Evolutionary conservation across 2,888 invertebrate species (phyloP).

Genomic region (Coelopa pilipes): DNA sequence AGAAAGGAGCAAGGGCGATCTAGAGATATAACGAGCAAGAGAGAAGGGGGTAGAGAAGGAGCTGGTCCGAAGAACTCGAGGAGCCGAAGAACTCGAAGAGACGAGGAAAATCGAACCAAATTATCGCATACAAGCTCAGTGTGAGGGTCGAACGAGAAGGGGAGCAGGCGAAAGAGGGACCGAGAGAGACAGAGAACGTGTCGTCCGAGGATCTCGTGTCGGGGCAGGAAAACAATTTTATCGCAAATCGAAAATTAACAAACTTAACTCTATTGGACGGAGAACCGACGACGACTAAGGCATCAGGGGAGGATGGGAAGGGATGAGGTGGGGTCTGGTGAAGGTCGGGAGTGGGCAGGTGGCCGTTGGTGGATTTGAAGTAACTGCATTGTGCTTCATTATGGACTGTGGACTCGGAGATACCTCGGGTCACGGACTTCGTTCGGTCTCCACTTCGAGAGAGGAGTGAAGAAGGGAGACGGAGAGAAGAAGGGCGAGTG

Average conservation of each 20-base stretch:
- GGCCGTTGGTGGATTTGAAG: background rate
- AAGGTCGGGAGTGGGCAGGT: background rate
- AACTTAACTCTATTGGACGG: slow-evolving; percentile 18
- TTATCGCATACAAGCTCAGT: slow-evolving; percentile 22
- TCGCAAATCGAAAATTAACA: slow-evolving; percentile 38
- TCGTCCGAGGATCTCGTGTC: slow-evolving; percentile 3
- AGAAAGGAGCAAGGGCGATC: too few relatives aligned
- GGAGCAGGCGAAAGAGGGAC: background rate
- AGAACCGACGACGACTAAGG: background rate
- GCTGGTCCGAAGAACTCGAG: too few relatives aligned
- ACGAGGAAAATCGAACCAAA: slow-evolving; percentile 25
- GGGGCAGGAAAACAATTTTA: slow-evolving; percentile 32
- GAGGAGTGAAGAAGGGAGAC: background rate
- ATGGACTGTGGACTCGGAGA: too few relatives aligned
- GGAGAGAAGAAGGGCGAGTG: background rate
- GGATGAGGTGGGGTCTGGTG: background rate
- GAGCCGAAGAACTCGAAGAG: too few relatives aligned
- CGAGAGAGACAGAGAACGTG: background rate
- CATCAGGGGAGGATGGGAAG: background rate
- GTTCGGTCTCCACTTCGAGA: background rate
- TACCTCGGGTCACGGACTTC: too few relatives aligned
- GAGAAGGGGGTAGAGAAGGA: too few relatives aligned
- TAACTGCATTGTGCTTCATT: too few relatives aligned
- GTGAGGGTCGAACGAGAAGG: background rate
- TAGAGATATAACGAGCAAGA: too few relatives aligned